These are phyloP conservation scores for Poecile atricapillus DNA, from an alignment of 2,113 vertebrate species.

Conservation along the genomic window DNA sequence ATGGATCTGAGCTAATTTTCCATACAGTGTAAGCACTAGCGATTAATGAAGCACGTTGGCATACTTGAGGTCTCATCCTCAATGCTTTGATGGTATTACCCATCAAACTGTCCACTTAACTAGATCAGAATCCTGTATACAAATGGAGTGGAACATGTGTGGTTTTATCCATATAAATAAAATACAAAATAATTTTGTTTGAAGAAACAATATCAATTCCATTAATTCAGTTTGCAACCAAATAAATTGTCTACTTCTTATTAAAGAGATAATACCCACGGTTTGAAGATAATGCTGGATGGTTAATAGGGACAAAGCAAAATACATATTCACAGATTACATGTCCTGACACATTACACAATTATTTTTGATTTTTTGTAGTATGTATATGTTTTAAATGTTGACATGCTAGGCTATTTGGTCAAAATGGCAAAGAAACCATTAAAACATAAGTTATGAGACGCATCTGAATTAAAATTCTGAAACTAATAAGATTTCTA, in stretches of 20 bases:
- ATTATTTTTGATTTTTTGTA: not conserved
- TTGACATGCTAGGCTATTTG: not conserved
- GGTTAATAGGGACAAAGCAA: not conserved
- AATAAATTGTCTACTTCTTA: not conserved
- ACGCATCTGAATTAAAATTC: not conserved
- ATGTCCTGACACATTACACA: not conserved
- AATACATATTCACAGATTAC: not conserved
- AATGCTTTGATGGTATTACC: not conserved
- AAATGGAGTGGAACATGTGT: not conserved
- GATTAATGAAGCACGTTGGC: not conserved
- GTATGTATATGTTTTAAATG: not conserved
- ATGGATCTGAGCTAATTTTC: not conserved
- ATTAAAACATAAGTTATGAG: not conserved
- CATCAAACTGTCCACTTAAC: not conserved
- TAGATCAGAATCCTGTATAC: not conserved
- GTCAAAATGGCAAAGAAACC: not conserved
- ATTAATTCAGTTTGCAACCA: not conserved
- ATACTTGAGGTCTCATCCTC: not conserved
- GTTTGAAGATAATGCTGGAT: not conserved
- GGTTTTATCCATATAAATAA: not conserved
- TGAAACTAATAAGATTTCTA: not conserved
- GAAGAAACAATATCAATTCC: not conserved
- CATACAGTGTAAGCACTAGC: not conserved
- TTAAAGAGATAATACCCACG: not conserved
- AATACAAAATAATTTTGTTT: not conserved